Percentiles rank a stretch among this genome's conserved stretches.
phyloP scores from a whole-genome alignment of 2,888 invertebrate genomes.

The Synergus itoensis region DNA sequence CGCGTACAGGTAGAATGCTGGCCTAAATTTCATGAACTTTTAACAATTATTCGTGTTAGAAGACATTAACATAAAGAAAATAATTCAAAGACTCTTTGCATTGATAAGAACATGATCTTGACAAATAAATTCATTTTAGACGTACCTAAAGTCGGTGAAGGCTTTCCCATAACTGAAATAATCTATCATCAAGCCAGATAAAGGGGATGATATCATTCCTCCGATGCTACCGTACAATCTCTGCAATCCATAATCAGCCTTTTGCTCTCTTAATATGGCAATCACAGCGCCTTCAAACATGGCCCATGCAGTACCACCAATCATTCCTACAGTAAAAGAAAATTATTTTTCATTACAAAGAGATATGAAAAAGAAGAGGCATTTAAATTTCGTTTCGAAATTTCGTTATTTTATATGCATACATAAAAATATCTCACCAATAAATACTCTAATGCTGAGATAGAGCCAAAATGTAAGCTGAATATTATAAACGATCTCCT shows the following conservation, averaged over 20 bases:
- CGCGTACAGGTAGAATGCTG: slow-evolving; percentile 89
- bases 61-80: background rate
- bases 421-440: slow-evolving; percentile 61
- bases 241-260: slow-evolving; percentile 89
- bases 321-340: slow-evolving; percentile 80
- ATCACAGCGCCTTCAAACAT: slow-evolving; percentile 91
- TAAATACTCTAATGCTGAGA: slow-evolving; percentile 81
- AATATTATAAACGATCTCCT: slow-evolving; percentile 82
- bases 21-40: slow-evolving; percentile 78
- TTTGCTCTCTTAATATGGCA: slow-evolving; percentile 86
- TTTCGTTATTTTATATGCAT: too few species aligned
- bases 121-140: slow-evolving; percentile 26
- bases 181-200: slow-evolving; percentile 87
- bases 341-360: background rate
- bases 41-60: slow-evolving; percentile 40
- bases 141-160: slow-evolving; percentile 86
- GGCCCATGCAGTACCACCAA: slow-evolving; percentile 87
- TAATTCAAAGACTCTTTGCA: background rate
- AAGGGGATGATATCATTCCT: slow-evolving; percentile 88
- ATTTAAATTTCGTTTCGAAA: too few species aligned
- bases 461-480: slow-evolving; percentile 87
- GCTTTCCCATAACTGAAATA: slow-evolving; percentile 85
- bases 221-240: slow-evolving; percentile 87
- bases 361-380: background rate
- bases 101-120: background rate